A percentile compares a stretch with the other conserved stretches of the same genome.
Evolutionary conservation across 92 coral and sea anemone species (phyloP).

Genomic region (Heliopora coerulea): DNA sequence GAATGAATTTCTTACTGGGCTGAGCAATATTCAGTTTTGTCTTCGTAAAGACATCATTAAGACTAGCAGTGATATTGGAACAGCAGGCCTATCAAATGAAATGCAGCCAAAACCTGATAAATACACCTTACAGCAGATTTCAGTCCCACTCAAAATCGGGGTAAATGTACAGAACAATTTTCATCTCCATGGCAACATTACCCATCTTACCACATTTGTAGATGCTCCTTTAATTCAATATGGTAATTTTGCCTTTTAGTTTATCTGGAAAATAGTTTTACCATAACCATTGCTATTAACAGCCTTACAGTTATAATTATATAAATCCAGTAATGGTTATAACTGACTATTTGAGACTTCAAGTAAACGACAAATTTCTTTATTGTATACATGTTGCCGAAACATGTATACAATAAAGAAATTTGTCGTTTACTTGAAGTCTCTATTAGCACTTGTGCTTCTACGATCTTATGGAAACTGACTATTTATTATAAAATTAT

Average conservation of each 20-base stretch:
- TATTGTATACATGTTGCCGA: too few relatives aligned
- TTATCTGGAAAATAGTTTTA: neutral
- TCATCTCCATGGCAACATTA: slow-evolving; percentile 51
- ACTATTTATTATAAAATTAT: too few relatives aligned
- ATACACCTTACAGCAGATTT: slow-evolving; percentile 8
- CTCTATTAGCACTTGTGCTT: too few relatives aligned
- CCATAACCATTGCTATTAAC: neutral
- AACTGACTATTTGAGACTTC: too few relatives aligned
- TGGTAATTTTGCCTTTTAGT: slow-evolving; percentile 3
- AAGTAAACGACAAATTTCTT: too few relatives aligned
- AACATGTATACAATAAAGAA: too few relatives aligned
- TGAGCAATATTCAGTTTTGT: slow-evolving; percentile 34
- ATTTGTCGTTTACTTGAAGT: too few relatives aligned
- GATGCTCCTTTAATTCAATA: slow-evolving; percentile 24
- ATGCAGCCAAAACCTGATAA: neutral
- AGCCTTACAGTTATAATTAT: too few relatives aligned
- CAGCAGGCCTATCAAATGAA: neutral
- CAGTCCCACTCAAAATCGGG: slow-evolving; percentile 35
- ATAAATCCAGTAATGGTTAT: too few relatives aligned
- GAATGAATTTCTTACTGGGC: slow-evolving; percentile 33
- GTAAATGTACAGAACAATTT: neutral
- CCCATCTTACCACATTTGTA: slow-evolving; percentile 62
- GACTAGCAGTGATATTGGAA: too few relatives aligned
- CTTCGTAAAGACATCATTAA: neutral
- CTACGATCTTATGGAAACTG: too few relatives aligned